Conservation (phyloP, 2,113 vertebrate species). For the Tragelaphus scriptus region DNA sequence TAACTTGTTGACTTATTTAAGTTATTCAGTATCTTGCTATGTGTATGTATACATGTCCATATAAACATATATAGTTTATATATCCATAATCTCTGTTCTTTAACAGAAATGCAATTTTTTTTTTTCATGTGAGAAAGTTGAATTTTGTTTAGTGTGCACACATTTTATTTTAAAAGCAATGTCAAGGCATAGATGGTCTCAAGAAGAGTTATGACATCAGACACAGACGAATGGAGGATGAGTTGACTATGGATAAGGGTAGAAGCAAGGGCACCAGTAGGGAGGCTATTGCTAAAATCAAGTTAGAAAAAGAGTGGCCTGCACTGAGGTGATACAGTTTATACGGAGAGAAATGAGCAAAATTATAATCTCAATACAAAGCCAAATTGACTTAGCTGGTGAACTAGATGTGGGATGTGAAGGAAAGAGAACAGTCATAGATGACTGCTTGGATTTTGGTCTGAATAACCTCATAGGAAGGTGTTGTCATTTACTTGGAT, state of each 20-base stretch:
- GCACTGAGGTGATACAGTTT: neutral
- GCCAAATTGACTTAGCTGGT: neutral
- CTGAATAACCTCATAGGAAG: neutral
- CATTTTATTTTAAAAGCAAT: slow-evolving; percentile 13
- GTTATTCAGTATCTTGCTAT: neutral
- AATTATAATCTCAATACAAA: neutral
- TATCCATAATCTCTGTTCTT: neutral
- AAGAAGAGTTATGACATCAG: neutral
- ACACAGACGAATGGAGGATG: neutral
- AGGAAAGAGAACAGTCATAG: neutral
- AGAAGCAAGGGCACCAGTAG: neutral
- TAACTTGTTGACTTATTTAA: neutral
- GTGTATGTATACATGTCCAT: neutral
- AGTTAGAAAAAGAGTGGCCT: neutral
- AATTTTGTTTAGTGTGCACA: neutral
- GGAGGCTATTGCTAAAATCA: neutral
- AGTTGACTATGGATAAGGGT: neutral
- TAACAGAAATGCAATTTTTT: neutral
- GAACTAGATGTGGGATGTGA: neutral
- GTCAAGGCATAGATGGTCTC: neutral
- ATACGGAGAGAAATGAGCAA: neutral
- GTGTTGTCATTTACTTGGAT: neutral
- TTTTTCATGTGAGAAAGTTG: neutral
- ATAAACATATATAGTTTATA: neutral
- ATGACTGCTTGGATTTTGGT: neutral